Evolutionary conservation across 2,113 vertebrate species (phyloP).

Genomic region (Amphiprion ocellaris): DNA sequence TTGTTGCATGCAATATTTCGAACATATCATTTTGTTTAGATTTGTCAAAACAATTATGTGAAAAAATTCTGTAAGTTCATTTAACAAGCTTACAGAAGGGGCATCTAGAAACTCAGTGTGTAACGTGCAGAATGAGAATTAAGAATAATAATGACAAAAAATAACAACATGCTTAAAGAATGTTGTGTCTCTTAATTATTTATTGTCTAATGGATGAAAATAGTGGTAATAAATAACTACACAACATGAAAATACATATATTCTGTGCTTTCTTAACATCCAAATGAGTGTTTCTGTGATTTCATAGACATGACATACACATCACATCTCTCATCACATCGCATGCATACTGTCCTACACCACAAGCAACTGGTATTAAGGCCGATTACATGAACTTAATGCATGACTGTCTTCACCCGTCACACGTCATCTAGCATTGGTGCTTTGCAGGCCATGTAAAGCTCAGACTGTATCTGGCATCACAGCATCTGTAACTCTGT

Average conservation of each 20-base stretch:
- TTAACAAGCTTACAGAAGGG: too few relatives aligned
- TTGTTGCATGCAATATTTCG: too few relatives aligned
- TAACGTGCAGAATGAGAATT: too few relatives aligned
- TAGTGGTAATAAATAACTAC: neutral
- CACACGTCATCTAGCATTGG: neutral
- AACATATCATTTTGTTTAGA: too few relatives aligned
- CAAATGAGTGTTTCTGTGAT: too few relatives aligned
- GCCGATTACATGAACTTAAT: neutral
- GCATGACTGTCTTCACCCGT: constrained; percentile 13
- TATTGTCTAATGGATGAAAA: neutral
- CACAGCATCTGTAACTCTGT: constrained; percentile 26
- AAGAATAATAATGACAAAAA: too few relatives aligned
- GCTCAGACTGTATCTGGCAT: constrained; percentile 14
- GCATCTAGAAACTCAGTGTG: too few relatives aligned
- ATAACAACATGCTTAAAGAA: too few relatives aligned
- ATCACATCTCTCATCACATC: neutral
- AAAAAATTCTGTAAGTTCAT: too few relatives aligned
- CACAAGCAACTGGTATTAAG: neutral
- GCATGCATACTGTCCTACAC: neutral
- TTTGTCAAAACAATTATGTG: too few relatives aligned
- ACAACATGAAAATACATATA: neutral
- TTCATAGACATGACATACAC: neutral
- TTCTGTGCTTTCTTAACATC: neutral
- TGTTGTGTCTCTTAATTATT: too few relatives aligned
- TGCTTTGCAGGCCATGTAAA: constrained; percentile 8